A percentile compares a stretch with the other conserved stretches of the same genome.
These are phyloP conservation scores for Gnathonemus echidnorhynchus DNA, from an alignment of 2,113 vertebrate species.

Conservation along the genomic window DNA sequence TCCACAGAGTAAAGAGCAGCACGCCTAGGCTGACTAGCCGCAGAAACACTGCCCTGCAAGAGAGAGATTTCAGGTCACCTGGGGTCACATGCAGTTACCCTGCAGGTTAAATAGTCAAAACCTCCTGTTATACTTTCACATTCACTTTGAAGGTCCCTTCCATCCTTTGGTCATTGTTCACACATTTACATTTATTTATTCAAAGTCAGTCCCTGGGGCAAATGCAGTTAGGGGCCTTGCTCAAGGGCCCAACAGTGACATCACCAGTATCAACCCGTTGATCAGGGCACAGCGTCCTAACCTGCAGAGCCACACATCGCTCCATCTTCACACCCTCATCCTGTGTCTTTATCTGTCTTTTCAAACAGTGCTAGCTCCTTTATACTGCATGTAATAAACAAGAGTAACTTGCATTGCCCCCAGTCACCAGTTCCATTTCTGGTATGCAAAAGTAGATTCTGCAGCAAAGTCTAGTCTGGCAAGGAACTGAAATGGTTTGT, in stretches of 20 bases:
- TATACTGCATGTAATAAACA: background rate
- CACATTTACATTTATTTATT: background rate
- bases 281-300: background rate
- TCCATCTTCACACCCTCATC: background rate
- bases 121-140: background rate
- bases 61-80: background rate
- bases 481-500: background rate
- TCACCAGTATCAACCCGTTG: background rate
- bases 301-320: background rate
- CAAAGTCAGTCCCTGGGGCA: background rate
- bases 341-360: background rate
- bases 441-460: background rate
- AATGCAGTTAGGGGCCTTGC: background rate
- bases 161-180: background rate
- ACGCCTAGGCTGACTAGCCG: slow-evolving; percentile 67
- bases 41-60: slow-evolving; percentile 66
- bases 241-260: background rate
- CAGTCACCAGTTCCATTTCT: background rate
- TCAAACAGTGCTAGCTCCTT: background rate
- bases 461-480: background rate
- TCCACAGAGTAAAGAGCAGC: slow-evolving; percentile 69
- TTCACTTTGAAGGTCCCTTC: background rate
- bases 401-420: background rate
- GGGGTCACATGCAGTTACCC: background rate
- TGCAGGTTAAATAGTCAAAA: background rate